Evolutionary conservation across 2,888 invertebrate genomes (phyloP).

Genomic region (Drosophila paracracens): DNA sequence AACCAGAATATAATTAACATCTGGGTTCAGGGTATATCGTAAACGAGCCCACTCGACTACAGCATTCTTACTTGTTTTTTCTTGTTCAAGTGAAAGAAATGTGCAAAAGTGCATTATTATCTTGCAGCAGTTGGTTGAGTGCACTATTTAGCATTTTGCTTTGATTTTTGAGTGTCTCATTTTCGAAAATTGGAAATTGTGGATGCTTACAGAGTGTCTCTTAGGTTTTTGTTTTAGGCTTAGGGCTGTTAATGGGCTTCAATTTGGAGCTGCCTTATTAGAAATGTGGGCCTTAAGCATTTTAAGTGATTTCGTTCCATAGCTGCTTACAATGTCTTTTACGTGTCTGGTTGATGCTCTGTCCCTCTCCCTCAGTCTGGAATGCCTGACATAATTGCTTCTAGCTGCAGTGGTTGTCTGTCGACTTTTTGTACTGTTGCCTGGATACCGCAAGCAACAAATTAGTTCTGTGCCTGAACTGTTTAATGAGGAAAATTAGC

Average conservation of each 20-base stretch:
- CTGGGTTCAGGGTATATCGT: not conserved
- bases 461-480: constrained; percentile 60
- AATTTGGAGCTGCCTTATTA: not conserved
- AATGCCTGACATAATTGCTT: constrained; percentile 34
- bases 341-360: constrained; percentile 21
- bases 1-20: not conserved
- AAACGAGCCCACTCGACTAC: not conserved
- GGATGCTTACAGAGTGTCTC: not conserved
- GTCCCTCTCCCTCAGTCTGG: not conserved
- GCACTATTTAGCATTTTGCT: not conserved
- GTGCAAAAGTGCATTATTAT: not conserved
- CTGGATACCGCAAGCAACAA: constrained; percentile 53
- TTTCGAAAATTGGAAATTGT: not conserved
- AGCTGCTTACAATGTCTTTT: constrained; percentile 37
- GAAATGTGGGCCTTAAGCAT: not conserved
- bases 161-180: not conserved
- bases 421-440: constrained; percentile 21
- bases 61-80: not conserved
- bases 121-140: not conserved
- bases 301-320: constrained; percentile 9
- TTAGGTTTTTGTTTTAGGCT: not conserved
- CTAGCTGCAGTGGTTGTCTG: constrained; percentile 30
- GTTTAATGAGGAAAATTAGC: constrained; percentile 74
- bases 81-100: not conserved
- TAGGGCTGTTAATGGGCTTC: not conserved